Conservation (phyloP, 1,140 invertebrate species). For the Armadillidium nasatum region DNA sequence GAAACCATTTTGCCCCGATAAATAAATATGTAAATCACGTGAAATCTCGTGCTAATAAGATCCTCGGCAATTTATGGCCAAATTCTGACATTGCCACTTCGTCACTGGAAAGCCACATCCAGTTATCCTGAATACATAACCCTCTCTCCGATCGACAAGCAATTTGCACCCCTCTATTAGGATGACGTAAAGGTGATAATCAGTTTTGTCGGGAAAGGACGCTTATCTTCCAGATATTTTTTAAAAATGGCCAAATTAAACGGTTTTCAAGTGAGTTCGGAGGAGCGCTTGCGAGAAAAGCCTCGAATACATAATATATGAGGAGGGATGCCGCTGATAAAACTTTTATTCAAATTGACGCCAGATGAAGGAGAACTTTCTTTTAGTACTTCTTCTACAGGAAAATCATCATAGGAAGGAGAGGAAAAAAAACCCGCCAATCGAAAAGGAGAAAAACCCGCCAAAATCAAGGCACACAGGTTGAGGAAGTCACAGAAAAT, state of each 20-base stretch:
- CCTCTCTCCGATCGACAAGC: slow-evolving; percentile 12
- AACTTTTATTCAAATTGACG: slow-evolving; percentile 43
- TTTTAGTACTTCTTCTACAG: slow-evolving; percentile 24
- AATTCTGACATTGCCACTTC: slow-evolving; percentile 42
- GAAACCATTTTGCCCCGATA: slow-evolving; percentile 37
- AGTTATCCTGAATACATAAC: slow-evolving; percentile 20
- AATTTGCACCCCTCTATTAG: slow-evolving; percentile 31
- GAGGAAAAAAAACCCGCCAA: too few species aligned
- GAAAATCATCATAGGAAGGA: background rate
- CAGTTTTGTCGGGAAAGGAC: background rate
- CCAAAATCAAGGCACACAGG: background rate
- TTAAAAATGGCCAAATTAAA: slow-evolving; percentile 42
- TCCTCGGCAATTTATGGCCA: slow-evolving; percentile 41
- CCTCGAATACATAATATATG: slow-evolving; percentile 44
- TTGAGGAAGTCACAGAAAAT: background rate
- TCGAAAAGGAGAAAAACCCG: background rate
- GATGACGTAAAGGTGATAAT: slow-evolving; percentile 26
- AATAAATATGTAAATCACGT: slow-evolving; percentile 44
- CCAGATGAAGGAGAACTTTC: slow-evolving; percentile 40
- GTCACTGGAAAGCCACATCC: slow-evolving; percentile 32
- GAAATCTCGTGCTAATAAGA: slow-evolving; percentile 41
- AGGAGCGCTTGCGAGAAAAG: slow-evolving; percentile 32
- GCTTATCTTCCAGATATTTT: slow-evolving; percentile 32
- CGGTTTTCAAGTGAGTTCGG: slow-evolving; percentile 39
- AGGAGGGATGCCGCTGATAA: slow-evolving; percentile 39